Conservation (phyloP, 1,140 invertebrate genomes). For the Archivesica marissinica region DNA sequence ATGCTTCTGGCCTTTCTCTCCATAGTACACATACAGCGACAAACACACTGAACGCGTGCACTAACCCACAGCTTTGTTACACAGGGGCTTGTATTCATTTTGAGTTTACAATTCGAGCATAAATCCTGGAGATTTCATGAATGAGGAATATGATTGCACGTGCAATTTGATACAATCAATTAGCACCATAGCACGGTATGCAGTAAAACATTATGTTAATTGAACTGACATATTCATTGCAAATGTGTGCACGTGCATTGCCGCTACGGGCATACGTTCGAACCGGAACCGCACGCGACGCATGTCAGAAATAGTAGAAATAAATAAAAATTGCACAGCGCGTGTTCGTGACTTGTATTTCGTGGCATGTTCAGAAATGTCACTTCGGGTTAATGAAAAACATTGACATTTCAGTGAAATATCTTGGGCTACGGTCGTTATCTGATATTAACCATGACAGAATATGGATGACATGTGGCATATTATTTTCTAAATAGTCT, state of each 20-base stretch:
- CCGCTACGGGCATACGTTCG: not conserved
- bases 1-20: too few relatives aligned
- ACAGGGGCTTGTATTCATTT: too few relatives aligned
- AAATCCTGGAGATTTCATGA: too few relatives aligned
- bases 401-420: not conserved
- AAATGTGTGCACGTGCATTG: slow-evolving; percentile 4
- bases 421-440: not conserved
- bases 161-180: not conserved
- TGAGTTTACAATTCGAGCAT: too few relatives aligned
- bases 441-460: not conserved
- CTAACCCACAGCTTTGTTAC: too few relatives aligned
- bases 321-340: not conserved
- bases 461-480: too few relatives aligned
- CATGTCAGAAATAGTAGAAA: not conserved
- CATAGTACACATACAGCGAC: too few relatives aligned
- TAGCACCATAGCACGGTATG: not conserved
- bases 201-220: not conserved
- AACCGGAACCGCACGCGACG: not conserved
- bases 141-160: too few relatives aligned
- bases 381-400: not conserved
- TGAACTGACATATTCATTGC: not conserved
- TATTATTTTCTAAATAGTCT: too few relatives aligned
- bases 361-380: not conserved
- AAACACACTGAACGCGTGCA: too few relatives aligned
- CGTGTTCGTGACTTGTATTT: not conserved